Base-by-base conservation (phyloP, 2,113 vertebrate genomes). In the Aegithalos caudatus region DNA sequence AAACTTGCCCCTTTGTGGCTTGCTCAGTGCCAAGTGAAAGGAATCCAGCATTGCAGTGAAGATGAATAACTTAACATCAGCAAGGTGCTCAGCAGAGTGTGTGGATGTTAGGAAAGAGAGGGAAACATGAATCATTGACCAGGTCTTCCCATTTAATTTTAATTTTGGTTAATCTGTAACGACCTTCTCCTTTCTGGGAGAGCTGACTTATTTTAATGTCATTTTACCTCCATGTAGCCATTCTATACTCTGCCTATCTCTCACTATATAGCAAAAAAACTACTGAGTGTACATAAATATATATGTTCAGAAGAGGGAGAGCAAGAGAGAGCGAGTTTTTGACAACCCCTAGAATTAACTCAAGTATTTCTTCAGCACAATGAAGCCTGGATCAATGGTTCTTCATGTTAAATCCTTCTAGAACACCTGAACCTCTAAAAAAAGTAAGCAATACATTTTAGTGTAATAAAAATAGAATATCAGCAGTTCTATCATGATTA, bases 391-490 rank as follows among this genome's bases (percentile, higher is more conserved):
- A 42, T 81, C 7, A 81, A 42, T 5, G 2, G 11, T 31, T 67
- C 21, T 15, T 87, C 0, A 0, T 23, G 7, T 35, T 53, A 66
- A 56, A 61, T 42, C 45, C 7, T 48, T 58, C 22, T 56, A n/a
- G 45, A 82, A 65, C 7, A 54, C 10, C 5, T 7, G 31, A 47
- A 5, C 4, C 12, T 56, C 33, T 50, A 45, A 65, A 57, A 60
- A 53, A 37, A 16, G 10, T 7, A 60, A 56, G 1, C 14, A 61
- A 21, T 45, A 60, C 4, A 1, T 7, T 60, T 72, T 37, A 23
- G 18, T 1, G 0, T 33, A 58, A 21, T 50, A 24, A 69, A 67
- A 38, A 0, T 0, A 17, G 21, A 78, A 54, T 14, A 67, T 38
- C 11, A 50, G 25, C 13, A 24, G 9, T 37, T 45, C 20, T 38